A percentile compares a stretch with the other conserved stretches of the same genome.
Evolutionary conservation across 2,113 vertebrate species (phyloP).

Genomic region (Blennius ocellaris): DNA sequence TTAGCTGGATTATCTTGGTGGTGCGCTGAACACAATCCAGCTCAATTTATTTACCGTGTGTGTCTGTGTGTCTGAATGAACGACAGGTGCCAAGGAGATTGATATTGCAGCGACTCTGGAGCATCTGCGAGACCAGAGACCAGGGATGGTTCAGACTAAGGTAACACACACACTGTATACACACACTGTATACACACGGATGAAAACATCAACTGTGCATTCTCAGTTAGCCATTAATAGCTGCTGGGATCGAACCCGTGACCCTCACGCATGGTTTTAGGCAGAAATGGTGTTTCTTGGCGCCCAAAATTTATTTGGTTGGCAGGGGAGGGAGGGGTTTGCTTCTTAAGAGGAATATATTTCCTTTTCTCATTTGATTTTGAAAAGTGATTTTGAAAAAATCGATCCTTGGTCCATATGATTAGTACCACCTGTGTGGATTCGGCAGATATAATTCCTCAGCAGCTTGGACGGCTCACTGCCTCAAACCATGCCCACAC

Average conservation of each 20-base stretch:
- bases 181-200: not conserved
- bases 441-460: no score
- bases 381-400: no score
- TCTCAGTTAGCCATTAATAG: not conserved
- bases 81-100: constrained; percentile 97
- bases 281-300: no score
- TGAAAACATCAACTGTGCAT: no score
- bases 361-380: no score
- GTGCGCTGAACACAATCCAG: constrained; percentile 78
- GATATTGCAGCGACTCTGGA: constrained; percentile 98
- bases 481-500: no score
- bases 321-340: no score
- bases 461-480: no score
- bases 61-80: constrained; percentile 23
- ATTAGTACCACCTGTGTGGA: no score
- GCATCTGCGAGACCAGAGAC: constrained; percentile 96
- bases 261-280: constrained; percentile 7
- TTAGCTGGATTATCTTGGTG: constrained; percentile 73
- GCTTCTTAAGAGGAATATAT: no score
- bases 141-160: constrained; percentile 98
- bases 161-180: constrained; percentile 78
- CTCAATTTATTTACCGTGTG: constrained; percentile 14
- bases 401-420: no score
- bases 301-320: no score
- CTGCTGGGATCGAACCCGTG: not conserved